These are phyloP conservation scores for Drosophila aldrichi DNA, from an alignment of 2,888 invertebrate species.

Conservation along the genomic window DNA sequence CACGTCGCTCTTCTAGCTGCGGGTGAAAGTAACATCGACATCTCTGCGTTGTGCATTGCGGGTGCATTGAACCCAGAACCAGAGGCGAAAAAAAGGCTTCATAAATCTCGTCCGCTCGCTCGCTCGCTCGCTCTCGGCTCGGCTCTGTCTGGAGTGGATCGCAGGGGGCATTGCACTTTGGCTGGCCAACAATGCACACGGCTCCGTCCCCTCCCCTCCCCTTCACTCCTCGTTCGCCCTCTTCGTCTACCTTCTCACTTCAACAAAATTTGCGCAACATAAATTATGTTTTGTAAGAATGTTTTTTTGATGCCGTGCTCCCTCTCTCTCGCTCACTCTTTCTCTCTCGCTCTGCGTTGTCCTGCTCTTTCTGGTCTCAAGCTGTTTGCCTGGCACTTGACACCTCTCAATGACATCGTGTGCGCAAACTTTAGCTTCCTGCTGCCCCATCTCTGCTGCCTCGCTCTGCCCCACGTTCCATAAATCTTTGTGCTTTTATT, in stretches of 20 bases:
- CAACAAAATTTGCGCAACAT: constrained; percentile 76
- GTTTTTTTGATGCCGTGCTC: constrained; percentile 54
- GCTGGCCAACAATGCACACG: constrained; percentile 50
- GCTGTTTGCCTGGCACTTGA: constrained; percentile 74
- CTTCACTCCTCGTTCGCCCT: neutral
- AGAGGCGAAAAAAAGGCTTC: constrained; percentile 53
- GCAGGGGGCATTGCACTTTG: constrained; percentile 47
- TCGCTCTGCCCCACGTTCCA: neutral
- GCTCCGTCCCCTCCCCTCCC: too few relatives aligned
- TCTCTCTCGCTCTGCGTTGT: constrained; percentile 5
- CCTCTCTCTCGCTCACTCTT: constrained; percentile 6
- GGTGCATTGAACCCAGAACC: constrained; percentile 73
- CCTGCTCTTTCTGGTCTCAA: constrained; percentile 37
- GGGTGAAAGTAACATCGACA: constrained; percentile 59
- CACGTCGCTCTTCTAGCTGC: constrained; percentile 63
- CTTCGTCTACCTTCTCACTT: constrained; percentile 8
- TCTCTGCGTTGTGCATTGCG: constrained; percentile 13
- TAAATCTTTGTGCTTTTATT: constrained; percentile 28
- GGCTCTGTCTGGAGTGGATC: constrained; percentile 20
- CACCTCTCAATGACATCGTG: constrained; percentile 78
- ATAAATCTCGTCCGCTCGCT: constrained; percentile 65
- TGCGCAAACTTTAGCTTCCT: constrained; percentile 44
- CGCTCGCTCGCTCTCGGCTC: neutral
- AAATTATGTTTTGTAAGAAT: constrained; percentile 81
- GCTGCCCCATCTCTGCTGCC: neutral